These are phyloP conservation scores for Lampris incognitus DNA, from an alignment of 2,113 vertebrate genomes.

Conservation along the genomic window DNA sequence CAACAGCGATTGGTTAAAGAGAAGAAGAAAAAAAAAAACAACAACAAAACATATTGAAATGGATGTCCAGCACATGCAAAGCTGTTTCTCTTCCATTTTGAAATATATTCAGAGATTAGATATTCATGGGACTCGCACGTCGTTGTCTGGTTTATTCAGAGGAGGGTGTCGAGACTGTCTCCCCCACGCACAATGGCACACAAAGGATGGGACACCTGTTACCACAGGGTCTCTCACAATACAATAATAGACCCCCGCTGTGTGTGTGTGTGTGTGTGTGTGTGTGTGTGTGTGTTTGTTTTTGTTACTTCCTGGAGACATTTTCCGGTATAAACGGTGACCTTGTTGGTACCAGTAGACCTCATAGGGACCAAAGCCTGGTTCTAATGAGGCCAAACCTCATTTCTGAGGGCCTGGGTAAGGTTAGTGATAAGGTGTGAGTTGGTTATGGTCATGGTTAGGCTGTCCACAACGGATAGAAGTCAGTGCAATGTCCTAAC, in stretches of 20 bases:
- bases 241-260: background rate
- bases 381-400: no score
- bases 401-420: no score
- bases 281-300: background rate
- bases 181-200: background rate
- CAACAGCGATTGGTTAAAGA: slow-evolving; percentile 3
- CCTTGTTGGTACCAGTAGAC: no score
- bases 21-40: no score
- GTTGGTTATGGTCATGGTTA: no score
- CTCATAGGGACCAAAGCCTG: no score
- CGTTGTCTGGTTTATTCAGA: slow-evolving; percentile 15
- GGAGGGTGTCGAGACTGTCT: background rate
- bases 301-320: no score
- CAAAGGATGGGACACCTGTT: slow-evolving; percentile 16
- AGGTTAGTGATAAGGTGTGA: no score
- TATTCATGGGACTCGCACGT: slow-evolving; percentile 3
- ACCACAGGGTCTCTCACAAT: background rate
- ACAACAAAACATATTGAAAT: slow-evolving; percentile 8
- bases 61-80: slow-evolving; percentile 10
- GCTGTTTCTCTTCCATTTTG: background rate
- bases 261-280: slow-evolving; percentile 5
- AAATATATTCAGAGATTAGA: slow-evolving; percentile 10
- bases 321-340: no score
- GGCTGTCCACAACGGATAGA: no score
- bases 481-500: no score